Conservation (phyloP, 1,140 invertebrate species). For the Ladona fulva region DNA sequence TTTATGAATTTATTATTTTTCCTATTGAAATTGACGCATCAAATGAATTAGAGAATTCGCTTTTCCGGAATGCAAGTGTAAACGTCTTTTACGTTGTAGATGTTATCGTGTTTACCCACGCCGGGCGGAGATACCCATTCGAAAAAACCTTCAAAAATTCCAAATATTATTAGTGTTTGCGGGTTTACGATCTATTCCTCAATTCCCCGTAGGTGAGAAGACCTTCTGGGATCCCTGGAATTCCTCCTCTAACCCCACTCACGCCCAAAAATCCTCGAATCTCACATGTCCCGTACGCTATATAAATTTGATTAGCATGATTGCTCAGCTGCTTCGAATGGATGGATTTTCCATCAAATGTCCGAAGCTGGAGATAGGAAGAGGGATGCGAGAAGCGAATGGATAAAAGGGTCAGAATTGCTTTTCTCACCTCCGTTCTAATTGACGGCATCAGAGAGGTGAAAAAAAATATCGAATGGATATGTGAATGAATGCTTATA, state of each 20-base stretch:
- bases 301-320: constrained; percentile 10
- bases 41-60: no score
- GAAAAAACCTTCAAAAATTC: no score
- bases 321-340: not conserved
- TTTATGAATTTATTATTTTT: no score
- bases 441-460: not conserved
- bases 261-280: not conserved
- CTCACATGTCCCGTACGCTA: not conserved
- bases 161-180: no score
- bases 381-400: not conserved
- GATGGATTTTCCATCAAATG: constrained; percentile 5
- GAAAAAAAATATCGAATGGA: not conserved
- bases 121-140: no score
- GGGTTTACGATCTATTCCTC: no score
- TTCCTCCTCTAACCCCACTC: not conserved
- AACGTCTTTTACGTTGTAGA: no score
- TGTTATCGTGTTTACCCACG: no score
- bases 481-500: not conserved
- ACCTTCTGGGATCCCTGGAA: not conserved
- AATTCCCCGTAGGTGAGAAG: no score
- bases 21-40: no score
- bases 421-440: not conserved
- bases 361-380: not conserved
- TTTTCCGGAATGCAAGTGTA: no score
- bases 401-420: not conserved